Percentiles rank a stretch among this genome's conserved stretches.
Conservation (phyloP, 2,113 vertebrate genomes). For the Myanophis thanlyinensis region DNA sequence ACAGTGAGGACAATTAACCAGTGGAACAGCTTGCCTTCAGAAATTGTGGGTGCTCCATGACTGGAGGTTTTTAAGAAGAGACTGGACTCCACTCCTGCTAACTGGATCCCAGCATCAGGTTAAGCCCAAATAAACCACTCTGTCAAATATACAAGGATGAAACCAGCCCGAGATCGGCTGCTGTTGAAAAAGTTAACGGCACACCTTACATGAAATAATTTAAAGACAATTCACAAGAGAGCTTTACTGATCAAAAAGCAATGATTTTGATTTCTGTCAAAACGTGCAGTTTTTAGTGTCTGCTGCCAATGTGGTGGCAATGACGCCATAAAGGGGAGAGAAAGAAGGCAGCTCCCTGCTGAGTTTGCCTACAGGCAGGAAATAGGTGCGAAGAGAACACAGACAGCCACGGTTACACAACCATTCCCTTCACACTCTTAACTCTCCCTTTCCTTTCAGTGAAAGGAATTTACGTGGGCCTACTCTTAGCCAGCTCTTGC, state of each 20-base stretch:
- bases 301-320: background rate
- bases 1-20: too few species aligned
- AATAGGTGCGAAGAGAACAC: background rate
- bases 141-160: background rate
- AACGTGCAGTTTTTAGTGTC: background rate
- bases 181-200: background rate
- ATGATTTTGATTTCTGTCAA: background rate
- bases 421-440: background rate
- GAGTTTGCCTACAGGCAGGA: background rate
- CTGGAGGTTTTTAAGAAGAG: too few species aligned
- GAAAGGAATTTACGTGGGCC: background rate
- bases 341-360: background rate
- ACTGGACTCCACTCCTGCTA: background rate
- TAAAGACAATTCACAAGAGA: background rate
- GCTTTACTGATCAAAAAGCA: too few species aligned
- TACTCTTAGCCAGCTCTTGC: background rate
- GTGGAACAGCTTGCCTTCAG: too few species aligned
- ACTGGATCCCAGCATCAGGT: background rate
- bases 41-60: too few species aligned
- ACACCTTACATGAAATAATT: background rate
- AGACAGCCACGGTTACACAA: background rate
- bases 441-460: background rate
- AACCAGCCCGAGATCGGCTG: background rate
- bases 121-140: background rate
- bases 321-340: background rate